A percentile compares a stretch with the other conserved stretches of the same genome.
Evolutionary conservation across 2,113 vertebrate species (phyloP).

Genomic region (rat (Rattus norvegicus)): DNA sequence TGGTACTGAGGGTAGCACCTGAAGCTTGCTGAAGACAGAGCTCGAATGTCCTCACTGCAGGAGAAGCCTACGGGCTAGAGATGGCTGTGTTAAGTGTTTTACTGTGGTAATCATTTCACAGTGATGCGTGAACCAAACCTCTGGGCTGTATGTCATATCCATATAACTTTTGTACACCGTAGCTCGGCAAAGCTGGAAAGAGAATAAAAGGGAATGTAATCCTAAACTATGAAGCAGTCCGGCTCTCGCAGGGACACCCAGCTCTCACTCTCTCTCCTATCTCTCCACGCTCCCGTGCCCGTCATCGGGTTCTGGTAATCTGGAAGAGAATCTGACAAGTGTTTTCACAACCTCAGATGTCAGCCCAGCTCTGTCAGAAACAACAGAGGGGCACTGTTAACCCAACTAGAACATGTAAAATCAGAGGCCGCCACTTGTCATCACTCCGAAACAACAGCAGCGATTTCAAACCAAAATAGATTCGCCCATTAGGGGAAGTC

Average conservation of each 20-base stretch:
- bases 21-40: not conserved
- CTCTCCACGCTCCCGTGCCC: slow-evolving; percentile 29
- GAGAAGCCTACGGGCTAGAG: not conserved
- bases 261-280: not conserved
- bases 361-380: slow-evolving; percentile 34
- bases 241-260: slow-evolving; percentile 15
- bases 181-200: not conserved
- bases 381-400: not conserved
- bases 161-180: not conserved
- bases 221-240: not conserved
- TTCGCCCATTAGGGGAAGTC: not conserved
- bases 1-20: not conserved
- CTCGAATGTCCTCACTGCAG: not conserved
- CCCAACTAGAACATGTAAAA: not conserved
- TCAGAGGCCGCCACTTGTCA: not conserved
- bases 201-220: not conserved
- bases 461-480: slow-evolving; percentile 31
- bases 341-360: slow-evolving; percentile 43
- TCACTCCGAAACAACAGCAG: slow-evolving; percentile 16
- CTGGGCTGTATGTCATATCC: not conserved
- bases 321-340: slow-evolving; percentile 25
- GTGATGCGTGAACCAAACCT: not conserved
- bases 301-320: not conserved
- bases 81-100: not conserved
- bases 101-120: not conserved